A percentile compares a stretch with the other conserved stretches of the same genome.
These are phyloP conservation scores for Melanotaenia duboulayi DNA, from an alignment of 2,113 vertebrate species.

Conservation along the genomic window DNA sequence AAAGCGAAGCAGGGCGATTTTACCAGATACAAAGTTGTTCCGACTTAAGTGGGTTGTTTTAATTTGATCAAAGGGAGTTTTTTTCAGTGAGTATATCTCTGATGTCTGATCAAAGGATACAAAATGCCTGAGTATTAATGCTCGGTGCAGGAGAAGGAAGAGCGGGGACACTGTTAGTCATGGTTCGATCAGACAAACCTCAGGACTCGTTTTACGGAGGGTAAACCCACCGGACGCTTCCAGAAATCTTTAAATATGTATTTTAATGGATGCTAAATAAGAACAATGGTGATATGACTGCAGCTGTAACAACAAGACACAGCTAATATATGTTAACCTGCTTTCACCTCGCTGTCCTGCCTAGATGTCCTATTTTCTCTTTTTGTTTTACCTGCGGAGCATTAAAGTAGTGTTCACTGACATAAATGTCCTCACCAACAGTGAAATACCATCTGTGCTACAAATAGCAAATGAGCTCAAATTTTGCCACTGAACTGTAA, in stretches of 20 bases:
- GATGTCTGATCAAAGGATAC: conserved; percentile 60
- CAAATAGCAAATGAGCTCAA: conserved; percentile 38
- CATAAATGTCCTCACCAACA: conserved; percentile 50
- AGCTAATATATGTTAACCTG: neutral
- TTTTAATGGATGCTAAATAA: conserved; percentile 5
- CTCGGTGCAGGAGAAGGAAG: conserved; percentile 21
- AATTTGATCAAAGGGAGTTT: conserved; percentile 69
- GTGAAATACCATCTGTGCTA: conserved; percentile 47
- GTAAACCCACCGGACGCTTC: conserved; percentile 14
- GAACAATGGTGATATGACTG: neutral
- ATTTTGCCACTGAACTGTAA: conserved; percentile 55
- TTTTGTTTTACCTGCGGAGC: conserved; percentile 35
- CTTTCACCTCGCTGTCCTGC: conserved; percentile 8
- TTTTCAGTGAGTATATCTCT: conserved; percentile 44
- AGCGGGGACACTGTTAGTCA: conserved; percentile 13
- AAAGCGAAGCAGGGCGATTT: conserved; percentile 17
- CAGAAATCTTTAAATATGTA: conserved; percentile 10
- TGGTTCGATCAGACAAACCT: conserved; percentile 15
- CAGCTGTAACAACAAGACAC: neutral
- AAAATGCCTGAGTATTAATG: conserved; percentile 41
- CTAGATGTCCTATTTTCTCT: conserved; percentile 1
- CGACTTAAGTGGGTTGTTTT: conserved; percentile 53
- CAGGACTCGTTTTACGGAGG: neutral
- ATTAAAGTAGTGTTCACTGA: conserved; percentile 42
- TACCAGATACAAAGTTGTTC: conserved; percentile 39